Conservation (phyloP, 2,888 invertebrate genomes). For the Adelognathus sp. region DNA sequence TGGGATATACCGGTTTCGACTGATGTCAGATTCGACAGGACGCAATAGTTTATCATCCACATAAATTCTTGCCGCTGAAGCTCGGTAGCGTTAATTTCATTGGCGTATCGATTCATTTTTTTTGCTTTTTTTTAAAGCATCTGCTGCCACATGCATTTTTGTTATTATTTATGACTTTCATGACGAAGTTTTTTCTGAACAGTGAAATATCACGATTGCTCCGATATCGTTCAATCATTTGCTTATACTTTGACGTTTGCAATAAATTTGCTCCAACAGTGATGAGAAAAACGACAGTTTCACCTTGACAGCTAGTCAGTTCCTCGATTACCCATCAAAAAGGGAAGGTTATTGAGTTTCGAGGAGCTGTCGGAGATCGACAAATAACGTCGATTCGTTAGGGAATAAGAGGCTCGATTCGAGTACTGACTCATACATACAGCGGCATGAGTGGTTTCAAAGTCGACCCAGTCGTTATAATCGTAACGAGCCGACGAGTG, state of each 20-base stretch:
- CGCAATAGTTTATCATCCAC: conserved; percentile 20
- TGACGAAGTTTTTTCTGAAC: not conserved
- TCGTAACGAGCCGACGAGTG: conserved; percentile 58
- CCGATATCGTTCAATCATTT: not conserved
- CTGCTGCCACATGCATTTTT: conserved; percentile 6
- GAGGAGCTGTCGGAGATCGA: not conserved
- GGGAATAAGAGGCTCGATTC: conserved; percentile 26
- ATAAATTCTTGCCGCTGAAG: conserved; percentile 5
- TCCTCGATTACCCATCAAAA: conserved; percentile 10
- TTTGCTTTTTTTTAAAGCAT: no score
- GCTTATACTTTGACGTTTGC: not conserved
- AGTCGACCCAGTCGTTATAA: conserved; percentile 16
- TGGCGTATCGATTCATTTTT: not conserved
- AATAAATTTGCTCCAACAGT: not conserved
- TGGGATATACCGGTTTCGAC: conserved; percentile 30
- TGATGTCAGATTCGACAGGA: conserved; percentile 23
- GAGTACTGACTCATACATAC: no score
- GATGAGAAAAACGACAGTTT: not conserved
- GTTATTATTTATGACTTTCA: not conserved
- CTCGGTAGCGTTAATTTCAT: conserved; percentile 7
- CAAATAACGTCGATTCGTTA: conserved; percentile 47
- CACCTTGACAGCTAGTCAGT: not conserved
- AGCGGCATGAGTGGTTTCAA: conserved; percentile 4
- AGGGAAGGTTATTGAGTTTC: not conserved
- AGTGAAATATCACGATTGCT: not conserved